These are phyloP conservation scores for Drosophila jambulina DNA, from an alignment of 1,140 invertebrate genomes.

Conservation along the genomic window DNA sequence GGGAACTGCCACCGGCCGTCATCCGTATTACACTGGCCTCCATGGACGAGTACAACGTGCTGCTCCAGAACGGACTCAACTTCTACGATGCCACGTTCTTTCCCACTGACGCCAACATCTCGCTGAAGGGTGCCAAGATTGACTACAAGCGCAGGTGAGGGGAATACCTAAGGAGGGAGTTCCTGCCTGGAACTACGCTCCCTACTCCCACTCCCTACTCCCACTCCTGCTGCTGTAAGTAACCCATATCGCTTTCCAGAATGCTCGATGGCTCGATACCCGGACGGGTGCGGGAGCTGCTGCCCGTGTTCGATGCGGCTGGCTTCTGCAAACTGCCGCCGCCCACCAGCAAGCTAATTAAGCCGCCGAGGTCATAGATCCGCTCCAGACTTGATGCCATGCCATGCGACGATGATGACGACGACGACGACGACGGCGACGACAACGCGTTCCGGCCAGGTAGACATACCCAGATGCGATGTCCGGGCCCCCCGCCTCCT, in stretches of 20 bases:
- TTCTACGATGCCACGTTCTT: conserved; percentile 95
- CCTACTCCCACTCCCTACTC: neutral
- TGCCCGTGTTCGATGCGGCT: conserved; percentile 93
- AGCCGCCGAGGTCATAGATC: conserved; percentile 86
- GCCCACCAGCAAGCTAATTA: conserved; percentile 91
- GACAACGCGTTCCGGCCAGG: conserved; percentile 61
- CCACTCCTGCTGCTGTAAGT: too few relatives aligned
- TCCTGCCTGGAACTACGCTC: neutral
- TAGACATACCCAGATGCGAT: conserved; percentile 35
- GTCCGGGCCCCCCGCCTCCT: conserved; percentile 9
- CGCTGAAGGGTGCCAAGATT: conserved; percentile 86
- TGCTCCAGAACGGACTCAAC: conserved; percentile 92
- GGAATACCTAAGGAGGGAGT: neutral
- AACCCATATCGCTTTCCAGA: conserved; percentile 64
- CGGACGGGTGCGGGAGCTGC: conserved; percentile 90
- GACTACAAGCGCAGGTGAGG: conserved; percentile 86
- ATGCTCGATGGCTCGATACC: conserved; percentile 87
- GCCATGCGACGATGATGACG: conserved; percentile 6
- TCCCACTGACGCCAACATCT: conserved; percentile 91
- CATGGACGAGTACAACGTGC: conserved; percentile 91
- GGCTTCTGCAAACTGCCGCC: conserved; percentile 92
- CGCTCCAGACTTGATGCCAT: conserved; percentile 24
- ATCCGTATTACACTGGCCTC: conserved; percentile 92
- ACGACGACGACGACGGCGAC: conserved; percentile 7
- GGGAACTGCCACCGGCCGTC: conserved; percentile 86